phyloP scores from a whole-genome alignment of 2,797 vertebrate genomes.

The Pseudomugil tenellus region DNA sequence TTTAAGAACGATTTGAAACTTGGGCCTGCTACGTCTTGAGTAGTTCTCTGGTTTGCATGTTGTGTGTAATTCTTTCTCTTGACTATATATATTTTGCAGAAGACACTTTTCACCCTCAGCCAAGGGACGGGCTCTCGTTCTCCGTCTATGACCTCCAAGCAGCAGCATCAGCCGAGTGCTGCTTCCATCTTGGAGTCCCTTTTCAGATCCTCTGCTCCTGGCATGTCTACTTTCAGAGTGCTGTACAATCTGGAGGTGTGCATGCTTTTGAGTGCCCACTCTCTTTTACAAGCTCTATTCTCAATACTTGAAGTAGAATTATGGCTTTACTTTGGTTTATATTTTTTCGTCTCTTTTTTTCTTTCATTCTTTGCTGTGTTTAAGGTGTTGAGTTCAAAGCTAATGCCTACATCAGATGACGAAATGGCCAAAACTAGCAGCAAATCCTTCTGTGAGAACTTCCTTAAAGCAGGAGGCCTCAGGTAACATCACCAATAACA shows the following conservation, averaged over 20 bases:
- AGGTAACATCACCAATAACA: slow-evolving; percentile 81
- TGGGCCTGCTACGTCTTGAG: neutral
- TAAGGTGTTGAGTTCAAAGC: slow-evolving; percentile 97
- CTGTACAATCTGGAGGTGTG: slow-evolving; percentile 97
- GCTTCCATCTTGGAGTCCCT: slow-evolving; percentile 95
- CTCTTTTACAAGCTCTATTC: fast-evolving
- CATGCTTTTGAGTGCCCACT: slow-evolving; percentile 13
- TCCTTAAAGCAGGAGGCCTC: slow-evolving; percentile 96
- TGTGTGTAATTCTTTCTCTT: slow-evolving; percentile 7
- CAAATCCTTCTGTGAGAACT: slow-evolving; percentile 99
- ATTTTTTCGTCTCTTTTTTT: neutral
- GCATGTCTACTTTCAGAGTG: slow-evolving; percentile 99
- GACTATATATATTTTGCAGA: slow-evolving; percentile 77
- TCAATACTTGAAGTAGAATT: neutral
- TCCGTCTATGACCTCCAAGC: slow-evolving; percentile 93
- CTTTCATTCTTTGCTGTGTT: neutral
- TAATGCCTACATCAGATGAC: slow-evolving; percentile 98
- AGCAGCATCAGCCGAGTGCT: slow-evolving; percentile 97
- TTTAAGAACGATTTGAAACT: neutral
- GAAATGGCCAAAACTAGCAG: slow-evolving; percentile 99
- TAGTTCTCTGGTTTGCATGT: neutral
- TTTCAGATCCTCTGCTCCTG: slow-evolving; percentile 95
- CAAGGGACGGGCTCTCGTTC: slow-evolving; percentile 92
- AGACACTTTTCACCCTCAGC: slow-evolving; percentile 92
- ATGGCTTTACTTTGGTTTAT: neutral